Percentiles rank a stretch among this genome's conserved stretches.
These are phyloP conservation scores for Montifringilla adamsi DNA, from an alignment of 2,113 vertebrate species.

Conservation along the genomic window DNA sequence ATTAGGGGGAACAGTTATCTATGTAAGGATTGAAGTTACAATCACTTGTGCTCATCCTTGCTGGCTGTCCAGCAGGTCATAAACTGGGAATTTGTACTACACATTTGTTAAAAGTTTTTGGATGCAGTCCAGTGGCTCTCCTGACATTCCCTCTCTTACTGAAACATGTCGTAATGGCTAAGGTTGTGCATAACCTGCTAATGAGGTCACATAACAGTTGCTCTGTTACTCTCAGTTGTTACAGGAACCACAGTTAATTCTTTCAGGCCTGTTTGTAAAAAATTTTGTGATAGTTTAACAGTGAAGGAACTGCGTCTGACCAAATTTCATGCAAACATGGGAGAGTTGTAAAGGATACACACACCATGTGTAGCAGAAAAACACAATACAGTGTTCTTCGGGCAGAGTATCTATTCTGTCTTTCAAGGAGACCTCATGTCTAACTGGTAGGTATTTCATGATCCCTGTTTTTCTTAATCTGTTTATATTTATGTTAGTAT, in stretches of 20 bases:
- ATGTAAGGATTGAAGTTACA: background rate
- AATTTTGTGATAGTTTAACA: background rate
- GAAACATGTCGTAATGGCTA: background rate
- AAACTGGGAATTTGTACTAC: background rate
- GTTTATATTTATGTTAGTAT: background rate
- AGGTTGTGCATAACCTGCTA: constrained; percentile 1
- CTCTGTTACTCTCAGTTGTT: background rate
- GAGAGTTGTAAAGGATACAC: background rate
- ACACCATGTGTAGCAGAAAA: background rate
- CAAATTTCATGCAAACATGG: background rate
- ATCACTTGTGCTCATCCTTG: background rate
- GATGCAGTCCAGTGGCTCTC: background rate
- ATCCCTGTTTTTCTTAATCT: background rate
- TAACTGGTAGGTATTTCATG: background rate
- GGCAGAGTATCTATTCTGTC: background rate
- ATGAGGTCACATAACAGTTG: constrained; percentile 17
- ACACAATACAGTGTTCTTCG: background rate
- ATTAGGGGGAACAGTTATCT: background rate
- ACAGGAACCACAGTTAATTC: background rate
- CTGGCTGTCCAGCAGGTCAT: background rate
- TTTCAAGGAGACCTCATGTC: background rate
- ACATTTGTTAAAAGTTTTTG: background rate
- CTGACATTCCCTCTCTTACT: background rate
- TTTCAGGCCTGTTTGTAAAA: background rate
- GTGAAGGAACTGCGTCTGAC: background rate